These are phyloP conservation scores for Pachyrhynchus sulphureomaculatus DNA, from an alignment of 1,140 invertebrate species.

Conservation along the genomic window DNA sequence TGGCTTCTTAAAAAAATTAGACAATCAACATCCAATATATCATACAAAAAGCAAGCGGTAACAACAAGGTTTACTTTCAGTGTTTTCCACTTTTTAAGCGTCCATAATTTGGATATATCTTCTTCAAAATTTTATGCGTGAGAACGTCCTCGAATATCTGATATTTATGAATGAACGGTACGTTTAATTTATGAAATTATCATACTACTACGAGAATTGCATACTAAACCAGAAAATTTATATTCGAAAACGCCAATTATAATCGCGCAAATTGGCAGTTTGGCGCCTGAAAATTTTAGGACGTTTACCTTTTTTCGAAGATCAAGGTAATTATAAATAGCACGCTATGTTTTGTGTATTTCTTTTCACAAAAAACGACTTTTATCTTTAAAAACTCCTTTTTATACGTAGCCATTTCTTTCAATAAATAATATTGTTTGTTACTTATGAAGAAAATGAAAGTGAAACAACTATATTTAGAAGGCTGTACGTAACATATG, in stretches of 20 bases:
- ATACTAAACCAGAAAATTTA: conserved; percentile 14
- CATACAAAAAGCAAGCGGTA: too few species aligned
- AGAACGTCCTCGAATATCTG: conserved; percentile 11
- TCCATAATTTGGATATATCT: background rate
- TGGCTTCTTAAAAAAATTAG: too few species aligned
- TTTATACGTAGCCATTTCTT: too few species aligned
- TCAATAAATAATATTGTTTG: too few species aligned
- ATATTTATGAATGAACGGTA: conserved; percentile 20
- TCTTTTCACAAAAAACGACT: too few species aligned
- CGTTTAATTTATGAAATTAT: conserved; percentile 15
- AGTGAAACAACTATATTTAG: background rate
- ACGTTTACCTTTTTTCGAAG: background rate
- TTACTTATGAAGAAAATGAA: background rate
- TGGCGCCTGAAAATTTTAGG: conserved; percentile 16
- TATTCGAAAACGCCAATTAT: conserved; percentile 16
- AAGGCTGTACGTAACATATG: background rate
- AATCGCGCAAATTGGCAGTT: conserved; percentile 15
- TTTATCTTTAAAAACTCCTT: too few species aligned
- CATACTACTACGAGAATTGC: conserved; percentile 21
- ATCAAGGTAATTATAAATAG: conserved; percentile 7
- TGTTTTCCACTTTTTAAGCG: background rate
- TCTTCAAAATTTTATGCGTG: conserved; percentile 7
- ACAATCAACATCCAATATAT: too few species aligned
- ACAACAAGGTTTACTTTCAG: too few species aligned
- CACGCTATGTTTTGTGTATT: conserved; percentile 10